phyloP scores from a whole-genome alignment of 2,888 invertebrate species.

The Pristionchus entomophagus region DNA sequence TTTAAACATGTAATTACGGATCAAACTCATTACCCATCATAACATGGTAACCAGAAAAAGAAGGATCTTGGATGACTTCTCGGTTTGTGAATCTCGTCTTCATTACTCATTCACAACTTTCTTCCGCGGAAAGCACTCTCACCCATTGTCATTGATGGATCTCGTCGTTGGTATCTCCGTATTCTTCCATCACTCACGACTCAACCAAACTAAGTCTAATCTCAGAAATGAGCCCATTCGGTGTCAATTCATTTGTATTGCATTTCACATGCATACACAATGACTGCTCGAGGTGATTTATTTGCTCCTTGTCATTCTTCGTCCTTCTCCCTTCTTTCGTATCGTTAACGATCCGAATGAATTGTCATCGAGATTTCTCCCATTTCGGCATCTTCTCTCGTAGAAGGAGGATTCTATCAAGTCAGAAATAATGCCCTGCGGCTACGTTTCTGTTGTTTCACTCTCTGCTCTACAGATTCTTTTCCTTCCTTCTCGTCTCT shows the following conservation, averaged over 20 bases:
- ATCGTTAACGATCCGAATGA: background rate
- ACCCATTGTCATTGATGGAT: conserved; percentile 35
- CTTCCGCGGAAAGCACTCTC: background rate
- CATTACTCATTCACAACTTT: conserved; percentile 30
- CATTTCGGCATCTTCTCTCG: conserved; percentile 24
- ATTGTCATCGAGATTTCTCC: conserved; percentile 14
- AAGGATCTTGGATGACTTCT: background rate
- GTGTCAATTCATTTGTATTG: conserved; percentile 21
- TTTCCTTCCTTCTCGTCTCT: background rate
- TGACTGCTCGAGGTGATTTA: background rate
- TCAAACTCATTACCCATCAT: background rate
- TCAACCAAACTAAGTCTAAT: background rate
- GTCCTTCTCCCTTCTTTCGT: background rate
- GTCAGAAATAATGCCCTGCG: conserved; percentile 6
- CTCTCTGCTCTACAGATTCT: background rate
- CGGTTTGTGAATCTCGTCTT: background rate
- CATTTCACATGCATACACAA: conserved; percentile 31
- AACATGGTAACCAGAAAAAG: background rate
- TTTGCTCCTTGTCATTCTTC: background rate
- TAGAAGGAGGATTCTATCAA: conserved; percentile 19
- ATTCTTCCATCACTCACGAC: background rate
- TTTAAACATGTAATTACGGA: no score
- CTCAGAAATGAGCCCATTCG: conserved; percentile 25
- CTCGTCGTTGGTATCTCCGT: no score
- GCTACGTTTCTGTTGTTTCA: conserved; percentile 24